Evolutionary conservation across 1,140 invertebrate species (phyloP).

Genomic region (Spodoptera frugiperda): DNA sequence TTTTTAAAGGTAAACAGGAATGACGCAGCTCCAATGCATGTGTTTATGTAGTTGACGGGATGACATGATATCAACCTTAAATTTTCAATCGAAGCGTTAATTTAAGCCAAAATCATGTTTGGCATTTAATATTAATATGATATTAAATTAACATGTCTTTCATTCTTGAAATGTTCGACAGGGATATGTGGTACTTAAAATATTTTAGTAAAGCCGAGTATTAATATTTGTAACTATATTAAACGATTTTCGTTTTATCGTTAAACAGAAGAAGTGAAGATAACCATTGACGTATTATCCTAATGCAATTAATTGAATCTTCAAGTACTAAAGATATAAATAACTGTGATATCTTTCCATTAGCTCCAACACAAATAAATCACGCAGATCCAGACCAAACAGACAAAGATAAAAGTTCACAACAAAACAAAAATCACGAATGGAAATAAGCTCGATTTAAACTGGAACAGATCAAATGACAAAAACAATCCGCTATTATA

Average conservation of each 20-base stretch:
- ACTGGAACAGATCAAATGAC: conserved; percentile 36
- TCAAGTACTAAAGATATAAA: conserved; percentile 11
- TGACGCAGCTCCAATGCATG: neutral
- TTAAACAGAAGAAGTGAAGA: neutral
- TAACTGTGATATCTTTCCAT: conserved; percentile 4
- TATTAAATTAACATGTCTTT: too few relatives aligned
- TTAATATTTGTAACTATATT: too few relatives aligned
- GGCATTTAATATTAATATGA: too few relatives aligned
- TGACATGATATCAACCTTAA: neutral
- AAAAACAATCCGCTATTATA: conserved; percentile 36
- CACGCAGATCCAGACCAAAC: neutral
- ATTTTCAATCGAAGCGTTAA: neutral
- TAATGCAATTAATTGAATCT: neutral
- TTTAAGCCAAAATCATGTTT: too few relatives aligned
- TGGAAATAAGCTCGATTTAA: conserved; percentile 17
- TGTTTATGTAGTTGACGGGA: conserved; percentile 4
- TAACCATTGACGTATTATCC: neutral
- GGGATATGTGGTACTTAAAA: too few relatives aligned
- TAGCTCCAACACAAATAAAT: neutral
- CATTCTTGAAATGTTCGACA: too few relatives aligned
- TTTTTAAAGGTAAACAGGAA: neutral
- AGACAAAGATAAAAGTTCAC: conserved; percentile 6
- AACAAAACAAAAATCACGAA: conserved; percentile 25
- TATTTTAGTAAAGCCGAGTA: too few relatives aligned
- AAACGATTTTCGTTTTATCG: too few relatives aligned